Conservation (phyloP, 2,888 invertebrate species). For the Aspidiotus rigidus region DNA sequence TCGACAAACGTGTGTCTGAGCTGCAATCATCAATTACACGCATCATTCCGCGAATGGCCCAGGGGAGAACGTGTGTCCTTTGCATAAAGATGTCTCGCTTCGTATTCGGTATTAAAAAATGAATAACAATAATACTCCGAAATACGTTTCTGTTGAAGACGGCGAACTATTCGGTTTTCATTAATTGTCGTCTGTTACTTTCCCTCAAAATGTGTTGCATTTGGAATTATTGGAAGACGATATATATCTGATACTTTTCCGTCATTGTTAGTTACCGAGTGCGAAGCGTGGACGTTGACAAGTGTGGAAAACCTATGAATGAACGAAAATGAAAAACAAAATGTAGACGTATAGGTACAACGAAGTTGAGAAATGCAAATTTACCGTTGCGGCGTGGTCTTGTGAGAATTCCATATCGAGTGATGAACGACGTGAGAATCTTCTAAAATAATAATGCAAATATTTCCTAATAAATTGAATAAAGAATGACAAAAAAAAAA, state of each 20-base stretch:
- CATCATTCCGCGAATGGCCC: constrained; percentile 28
- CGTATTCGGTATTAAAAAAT: constrained; percentile 17
- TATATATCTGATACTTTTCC: neutral
- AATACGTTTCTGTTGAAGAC: constrained; percentile 17
- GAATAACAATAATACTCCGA: constrained; percentile 9
- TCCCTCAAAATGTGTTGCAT: constrained; percentile 27
- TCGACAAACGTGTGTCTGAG: constrained; percentile 32
- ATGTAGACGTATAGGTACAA: neutral
- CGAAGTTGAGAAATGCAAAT: neutral
- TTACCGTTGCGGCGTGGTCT: neutral
- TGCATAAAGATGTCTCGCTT: constrained; percentile 31
- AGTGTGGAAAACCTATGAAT: constrained; percentile 1
- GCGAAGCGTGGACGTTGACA: neutral
- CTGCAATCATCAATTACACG: constrained; percentile 33
- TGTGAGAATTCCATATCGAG: too few relatives aligned
- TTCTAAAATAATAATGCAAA: too few relatives aligned
- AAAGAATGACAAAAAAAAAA: too few relatives aligned
- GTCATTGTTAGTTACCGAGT: neutral
- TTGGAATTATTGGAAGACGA: neutral
- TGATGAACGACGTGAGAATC: too few relatives aligned
- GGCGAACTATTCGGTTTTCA: constrained; percentile 26
- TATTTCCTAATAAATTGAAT: too few relatives aligned
- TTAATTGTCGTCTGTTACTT: constrained; percentile 29
- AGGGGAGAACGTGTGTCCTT: constrained; percentile 32
- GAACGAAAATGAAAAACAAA: neutral